Percentiles rank a stretch among this genome's conserved stretches.
Evolutionary conservation across 2,888 invertebrate genomes (phyloP).

Genomic region (Morpho achilles): DNA sequence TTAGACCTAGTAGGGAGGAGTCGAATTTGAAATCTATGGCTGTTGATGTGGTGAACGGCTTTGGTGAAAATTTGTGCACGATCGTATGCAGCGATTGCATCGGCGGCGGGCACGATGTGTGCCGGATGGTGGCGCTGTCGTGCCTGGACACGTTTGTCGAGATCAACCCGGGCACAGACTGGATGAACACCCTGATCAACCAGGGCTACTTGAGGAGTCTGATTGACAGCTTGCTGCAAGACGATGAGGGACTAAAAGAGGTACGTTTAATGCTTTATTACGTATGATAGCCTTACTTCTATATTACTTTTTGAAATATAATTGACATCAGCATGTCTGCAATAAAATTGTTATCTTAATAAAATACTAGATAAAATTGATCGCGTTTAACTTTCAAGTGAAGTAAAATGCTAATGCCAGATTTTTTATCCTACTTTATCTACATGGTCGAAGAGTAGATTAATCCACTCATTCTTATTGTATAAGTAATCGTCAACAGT

Average conservation of each 20-base stretch:
- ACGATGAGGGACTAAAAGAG: constrained; percentile 83
- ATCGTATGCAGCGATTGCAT: constrained; percentile 91
- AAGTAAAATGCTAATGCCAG: too few species aligned
- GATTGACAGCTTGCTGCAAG: constrained; percentile 87
- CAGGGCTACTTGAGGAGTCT: constrained; percentile 89
- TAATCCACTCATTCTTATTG: too few species aligned
- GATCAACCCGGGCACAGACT: constrained; percentile 83
- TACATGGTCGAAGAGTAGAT: too few species aligned
- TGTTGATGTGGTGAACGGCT: constrained; percentile 79
- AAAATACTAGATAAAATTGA: too few species aligned
- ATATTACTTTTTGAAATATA: too few species aligned
- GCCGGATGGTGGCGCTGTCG: constrained; percentile 92
- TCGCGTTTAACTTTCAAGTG: too few species aligned
- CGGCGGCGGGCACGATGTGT: constrained; percentile 90
- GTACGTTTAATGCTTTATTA: constrained; percentile 35
- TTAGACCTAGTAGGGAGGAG: constrained; percentile 47
- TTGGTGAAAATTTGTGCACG: constrained; percentile 90
- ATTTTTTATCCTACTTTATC: too few species aligned
- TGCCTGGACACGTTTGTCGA: constrained; percentile 89
- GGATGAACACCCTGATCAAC: constrained; percentile 62
- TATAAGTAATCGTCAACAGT: too few species aligned
- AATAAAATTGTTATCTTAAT: too few species aligned
- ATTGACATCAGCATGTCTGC: too few species aligned
- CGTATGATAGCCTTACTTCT: too few species aligned
- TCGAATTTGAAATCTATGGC: constrained; percentile 65